Conservation (phyloP, 1,140 invertebrate species). For the Meloidogyne floridensis region DNA sequence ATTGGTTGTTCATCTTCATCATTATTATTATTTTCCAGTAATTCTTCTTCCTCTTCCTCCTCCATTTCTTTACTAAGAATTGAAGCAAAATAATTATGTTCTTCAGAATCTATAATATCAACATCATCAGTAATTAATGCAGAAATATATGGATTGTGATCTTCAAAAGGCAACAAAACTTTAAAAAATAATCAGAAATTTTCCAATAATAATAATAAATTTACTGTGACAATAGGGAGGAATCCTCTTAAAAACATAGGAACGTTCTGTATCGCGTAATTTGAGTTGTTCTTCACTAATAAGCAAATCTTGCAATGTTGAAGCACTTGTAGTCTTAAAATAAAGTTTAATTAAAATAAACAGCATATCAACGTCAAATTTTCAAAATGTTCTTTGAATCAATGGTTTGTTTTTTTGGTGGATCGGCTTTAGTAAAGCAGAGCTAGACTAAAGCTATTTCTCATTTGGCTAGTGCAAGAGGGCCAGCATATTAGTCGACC, state of each 20-base stretch:
- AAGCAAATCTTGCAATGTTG: constrained; percentile 4
- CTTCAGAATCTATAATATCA: constrained; percentile 20
- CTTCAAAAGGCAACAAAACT: constrained; percentile 41
- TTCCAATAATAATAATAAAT: not conserved
- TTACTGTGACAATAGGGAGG: constrained; percentile 24
- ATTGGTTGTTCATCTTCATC: not conserved
- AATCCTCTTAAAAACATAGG: constrained; percentile 16
- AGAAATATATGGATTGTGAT: constrained; percentile 27
- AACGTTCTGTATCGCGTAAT: constrained; percentile 22
- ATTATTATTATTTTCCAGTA: not conserved
- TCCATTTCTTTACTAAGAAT: constrained; percentile 31
- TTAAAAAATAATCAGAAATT: not conserved
- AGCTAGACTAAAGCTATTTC: too few species aligned
- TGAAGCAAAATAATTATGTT: constrained; percentile 27
- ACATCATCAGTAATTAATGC: constrained; percentile 30
- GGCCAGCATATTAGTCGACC: too few species aligned
- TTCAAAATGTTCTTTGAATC: too few species aligned
- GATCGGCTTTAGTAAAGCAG: too few species aligned
- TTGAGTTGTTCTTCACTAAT: constrained; percentile 17
- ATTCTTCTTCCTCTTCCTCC: constrained; percentile 23
- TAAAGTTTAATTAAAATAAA: too few species aligned
- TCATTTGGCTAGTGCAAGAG: too few species aligned
- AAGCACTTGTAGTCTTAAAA: constrained; percentile 14
- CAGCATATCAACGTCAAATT: too few species aligned
- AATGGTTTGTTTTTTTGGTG: too few species aligned